These are phyloP conservation scores for Heliocidaris erythrogramma DNA, from an alignment of 35 echinoderm and acorn worm genomes.

Conservation along the genomic window DNA sequence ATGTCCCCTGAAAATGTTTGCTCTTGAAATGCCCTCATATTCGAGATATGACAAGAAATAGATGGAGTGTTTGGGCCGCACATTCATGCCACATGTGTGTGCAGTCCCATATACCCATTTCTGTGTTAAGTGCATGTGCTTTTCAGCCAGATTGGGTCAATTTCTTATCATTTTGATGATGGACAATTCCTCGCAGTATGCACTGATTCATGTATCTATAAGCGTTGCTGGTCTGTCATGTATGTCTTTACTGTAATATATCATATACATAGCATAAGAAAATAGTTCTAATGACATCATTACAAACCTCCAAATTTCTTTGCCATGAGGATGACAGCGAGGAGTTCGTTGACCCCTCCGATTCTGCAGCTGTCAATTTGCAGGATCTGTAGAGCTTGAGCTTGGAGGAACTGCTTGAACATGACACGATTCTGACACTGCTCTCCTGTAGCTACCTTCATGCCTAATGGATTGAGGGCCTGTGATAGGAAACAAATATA, in stretches of 20 bases:
- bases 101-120: no score
- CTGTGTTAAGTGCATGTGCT: no score
- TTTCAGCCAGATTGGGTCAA: no score
- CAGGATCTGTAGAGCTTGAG: conserved; percentile 75
- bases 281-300: background rate
- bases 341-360: conserved; percentile 89
- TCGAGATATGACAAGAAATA: no score
- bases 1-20: no score
- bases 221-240: background rate
- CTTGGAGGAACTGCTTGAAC: conserved; percentile 95
- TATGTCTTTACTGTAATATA: background rate
- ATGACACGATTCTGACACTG: conserved; percentile 96
- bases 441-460: conserved; percentile 89
- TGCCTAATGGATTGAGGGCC: conserved; percentile 91
- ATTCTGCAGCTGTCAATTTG: conserved; percentile 95
- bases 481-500: background rate
- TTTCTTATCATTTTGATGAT: no score
- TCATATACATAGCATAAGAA: no score
- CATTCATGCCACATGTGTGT: no score
- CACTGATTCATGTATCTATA: no score
- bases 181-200: no score
- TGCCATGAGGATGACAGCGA: conserved; percentile 87
- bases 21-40: no score
- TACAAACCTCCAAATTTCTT: conserved; percentile 90
- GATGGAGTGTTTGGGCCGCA: no score